Conservation (phyloP, 2,797 vertebrate genomes). For the Chrosomus eos region DNA sequence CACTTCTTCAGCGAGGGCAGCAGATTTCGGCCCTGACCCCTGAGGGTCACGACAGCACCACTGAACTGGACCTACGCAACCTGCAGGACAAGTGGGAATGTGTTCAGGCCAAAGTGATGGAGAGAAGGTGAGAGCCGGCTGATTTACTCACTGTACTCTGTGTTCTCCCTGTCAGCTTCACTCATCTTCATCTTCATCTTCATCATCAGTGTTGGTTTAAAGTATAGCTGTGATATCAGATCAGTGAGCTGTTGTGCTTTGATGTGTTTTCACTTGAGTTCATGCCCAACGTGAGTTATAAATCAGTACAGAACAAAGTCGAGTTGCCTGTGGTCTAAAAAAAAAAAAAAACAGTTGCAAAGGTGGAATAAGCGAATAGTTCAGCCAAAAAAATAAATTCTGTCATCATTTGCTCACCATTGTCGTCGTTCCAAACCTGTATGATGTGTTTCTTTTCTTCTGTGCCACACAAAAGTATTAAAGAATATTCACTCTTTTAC, state of each 20-base stretch:
- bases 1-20: constrained; percentile 86
- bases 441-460: background rate
- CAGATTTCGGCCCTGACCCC: constrained; percentile 86
- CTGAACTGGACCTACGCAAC: constrained; percentile 91
- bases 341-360: no score
- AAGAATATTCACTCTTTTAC: background rate
- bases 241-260: constrained; percentile 14
- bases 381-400: background rate
- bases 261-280: constrained; percentile 7
- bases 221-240: constrained; percentile 13
- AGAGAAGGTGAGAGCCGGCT: constrained; percentile 85
- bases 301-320: background rate
- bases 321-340: background rate
- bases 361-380: background rate
- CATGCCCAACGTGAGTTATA: constrained; percentile 6
- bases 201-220: constrained; percentile 1
- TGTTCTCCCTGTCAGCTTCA: constrained; percentile 53
- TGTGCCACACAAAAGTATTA: background rate
- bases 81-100: constrained; percentile 95
- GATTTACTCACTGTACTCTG: background rate
- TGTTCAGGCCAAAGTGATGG: constrained; percentile 87
- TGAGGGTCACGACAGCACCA: constrained; percentile 87
- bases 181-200: constrained; percentile 16
- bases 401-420: background rate
- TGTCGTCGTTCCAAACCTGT: background rate